These are phyloP conservation scores for Ondatra zibethicus DNA, from an alignment of 2,113 vertebrate species.

Conservation along the genomic window DNA sequence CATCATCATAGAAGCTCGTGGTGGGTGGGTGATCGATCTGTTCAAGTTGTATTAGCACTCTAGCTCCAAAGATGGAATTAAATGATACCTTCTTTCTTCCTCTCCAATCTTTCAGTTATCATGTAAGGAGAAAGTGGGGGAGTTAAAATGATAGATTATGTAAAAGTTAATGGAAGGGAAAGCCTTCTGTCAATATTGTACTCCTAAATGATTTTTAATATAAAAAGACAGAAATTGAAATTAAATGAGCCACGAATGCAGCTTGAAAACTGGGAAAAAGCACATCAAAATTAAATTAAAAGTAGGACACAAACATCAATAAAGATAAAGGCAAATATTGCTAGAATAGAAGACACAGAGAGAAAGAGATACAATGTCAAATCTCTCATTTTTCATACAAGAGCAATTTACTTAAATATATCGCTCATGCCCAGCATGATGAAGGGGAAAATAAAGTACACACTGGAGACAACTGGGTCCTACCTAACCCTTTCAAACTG, in stretches of 20 bases:
- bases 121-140: constrained; percentile 16
- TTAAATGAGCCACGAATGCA: constrained; percentile 50
- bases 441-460: not conserved
- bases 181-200: constrained; percentile 26
- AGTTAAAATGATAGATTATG: constrained; percentile 35
- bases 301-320: constrained; percentile 46
- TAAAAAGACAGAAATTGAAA: constrained; percentile 56
- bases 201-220: constrained; percentile 26
- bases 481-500: not conserved
- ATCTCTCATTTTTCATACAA: not conserved
- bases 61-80: not conserved
- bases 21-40: not conserved
- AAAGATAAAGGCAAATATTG: constrained; percentile 45
- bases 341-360: not conserved
- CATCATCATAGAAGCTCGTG: not conserved
- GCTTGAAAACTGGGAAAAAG: constrained; percentile 41
- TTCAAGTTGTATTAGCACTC: not conserved
- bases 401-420: not conserved
- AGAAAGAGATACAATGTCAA: not conserved
- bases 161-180: constrained; percentile 57
- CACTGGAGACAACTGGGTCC: not conserved
- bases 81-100: not conserved
- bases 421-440: not conserved
- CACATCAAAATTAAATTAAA: constrained; percentile 44
- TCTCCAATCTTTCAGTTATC: not conserved